Percentiles rank a stretch among this genome's conserved stretches.
These are phyloP conservation scores for Polydrusus cervinus DNA, from an alignment of 2,888 invertebrate species.

Conservation along the genomic window DNA sequence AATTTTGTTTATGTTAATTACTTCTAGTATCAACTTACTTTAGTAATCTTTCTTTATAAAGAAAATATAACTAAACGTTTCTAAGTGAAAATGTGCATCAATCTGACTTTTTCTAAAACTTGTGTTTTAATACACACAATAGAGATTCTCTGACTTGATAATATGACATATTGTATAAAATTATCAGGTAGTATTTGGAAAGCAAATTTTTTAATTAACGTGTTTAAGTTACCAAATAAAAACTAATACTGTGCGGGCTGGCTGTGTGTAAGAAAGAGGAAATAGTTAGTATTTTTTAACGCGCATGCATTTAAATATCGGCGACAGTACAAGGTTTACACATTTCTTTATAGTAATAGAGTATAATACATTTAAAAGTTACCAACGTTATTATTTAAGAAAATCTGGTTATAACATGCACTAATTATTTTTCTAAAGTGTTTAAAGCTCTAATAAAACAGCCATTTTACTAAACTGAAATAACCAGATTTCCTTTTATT, in stretches of 20 bases:
- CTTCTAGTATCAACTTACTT: too few relatives aligned
- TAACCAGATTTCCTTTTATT: constrained; percentile 58
- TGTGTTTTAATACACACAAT: too few relatives aligned
- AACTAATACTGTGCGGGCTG: constrained; percentile 58
- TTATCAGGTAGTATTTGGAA: constrained; percentile 37
- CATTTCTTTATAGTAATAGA: constrained; percentile 27
- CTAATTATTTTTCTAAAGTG: constrained; percentile 31
- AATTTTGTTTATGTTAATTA: too few relatives aligned
- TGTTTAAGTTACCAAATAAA: constrained; percentile 41
- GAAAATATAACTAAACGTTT: too few relatives aligned
- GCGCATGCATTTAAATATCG: constrained; percentile 56
- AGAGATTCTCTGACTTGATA: too few relatives aligned
- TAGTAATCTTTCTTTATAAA: too few relatives aligned
- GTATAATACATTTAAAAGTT: constrained; percentile 23
- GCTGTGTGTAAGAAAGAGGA: constrained; percentile 56
- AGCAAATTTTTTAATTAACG: neutral
- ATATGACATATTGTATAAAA: neutral
- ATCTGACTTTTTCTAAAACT: too few relatives aligned
- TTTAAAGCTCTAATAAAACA: constrained; percentile 33
- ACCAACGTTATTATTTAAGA: constrained; percentile 44
- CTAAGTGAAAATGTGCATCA: too few relatives aligned
- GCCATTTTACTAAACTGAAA: constrained; percentile 38
- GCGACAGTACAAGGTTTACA: constrained; percentile 61
- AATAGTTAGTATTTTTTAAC: constrained; percentile 34
- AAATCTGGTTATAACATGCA: constrained; percentile 56